These are phyloP conservation scores for Pyrrhosoma nymphula DNA, from an alignment of 2,888 invertebrate genomes.

Conservation along the genomic window DNA sequence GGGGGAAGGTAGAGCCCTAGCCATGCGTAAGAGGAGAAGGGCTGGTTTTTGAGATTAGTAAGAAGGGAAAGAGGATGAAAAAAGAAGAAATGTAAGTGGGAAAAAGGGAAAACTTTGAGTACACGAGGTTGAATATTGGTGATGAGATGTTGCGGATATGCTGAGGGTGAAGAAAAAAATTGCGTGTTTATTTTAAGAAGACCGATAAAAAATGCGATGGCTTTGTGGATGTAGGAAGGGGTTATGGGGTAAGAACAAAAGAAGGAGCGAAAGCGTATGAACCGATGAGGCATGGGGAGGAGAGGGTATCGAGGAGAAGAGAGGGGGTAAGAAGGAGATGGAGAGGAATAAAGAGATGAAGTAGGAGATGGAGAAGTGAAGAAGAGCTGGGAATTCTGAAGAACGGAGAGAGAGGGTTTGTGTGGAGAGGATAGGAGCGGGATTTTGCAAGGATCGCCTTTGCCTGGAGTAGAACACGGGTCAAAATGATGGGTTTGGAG, in stretches of 20 bases:
- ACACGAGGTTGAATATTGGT: conserved; percentile 4
- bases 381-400: not conserved
- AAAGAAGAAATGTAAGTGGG: not conserved
- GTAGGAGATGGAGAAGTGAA: not conserved
- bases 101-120: not conserved
- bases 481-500: conserved; percentile 62
- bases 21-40: too few species aligned
- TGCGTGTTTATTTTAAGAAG: not conserved
- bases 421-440: not conserved
- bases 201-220: not conserved
- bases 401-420: not conserved
- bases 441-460: not conserved
- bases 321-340: not conserved
- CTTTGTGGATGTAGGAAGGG: not conserved
- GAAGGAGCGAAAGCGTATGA: not conserved
- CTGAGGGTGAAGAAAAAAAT: not conserved
- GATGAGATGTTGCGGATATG: conserved; percentile 3
- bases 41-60: too few species aligned
- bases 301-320: not conserved
- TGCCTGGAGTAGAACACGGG: conserved; percentile 31
- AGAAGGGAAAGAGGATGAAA: not conserved
- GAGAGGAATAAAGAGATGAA: not conserved
- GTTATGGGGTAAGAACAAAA: not conserved
- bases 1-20: not conserved
- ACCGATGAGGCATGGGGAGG: not conserved